Conservation (phyloP, 2,113 vertebrate species). For the Syrmaticus mikado region DNA sequence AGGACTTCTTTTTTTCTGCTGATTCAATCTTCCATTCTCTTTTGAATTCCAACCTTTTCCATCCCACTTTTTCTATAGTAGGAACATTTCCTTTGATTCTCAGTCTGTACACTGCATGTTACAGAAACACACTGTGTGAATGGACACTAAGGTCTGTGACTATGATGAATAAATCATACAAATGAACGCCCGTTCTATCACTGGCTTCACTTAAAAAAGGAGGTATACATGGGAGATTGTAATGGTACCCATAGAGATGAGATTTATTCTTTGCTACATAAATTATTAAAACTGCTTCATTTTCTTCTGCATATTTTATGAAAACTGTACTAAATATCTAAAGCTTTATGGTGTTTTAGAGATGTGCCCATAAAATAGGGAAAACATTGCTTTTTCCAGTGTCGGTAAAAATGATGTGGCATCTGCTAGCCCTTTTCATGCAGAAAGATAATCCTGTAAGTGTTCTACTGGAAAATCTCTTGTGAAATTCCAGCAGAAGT, state of each 20-base stretch:
- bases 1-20: neutral
- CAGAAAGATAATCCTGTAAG: neutral
- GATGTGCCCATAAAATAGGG: neutral
- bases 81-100: neutral
- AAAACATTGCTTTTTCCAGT: neutral
- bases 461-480: neutral
- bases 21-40: neutral
- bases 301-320: neutral
- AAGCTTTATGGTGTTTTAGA: neutral
- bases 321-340: neutral
- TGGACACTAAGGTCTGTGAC: neutral
- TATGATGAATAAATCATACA: neutral
- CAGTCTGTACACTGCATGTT: neutral
- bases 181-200: neutral
- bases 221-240: neutral
- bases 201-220: neutral
- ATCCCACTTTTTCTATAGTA: neutral
- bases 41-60: neutral
- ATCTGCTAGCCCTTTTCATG: neutral
- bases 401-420: neutral
- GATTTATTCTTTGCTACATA: neutral
- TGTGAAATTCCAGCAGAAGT: neutral
- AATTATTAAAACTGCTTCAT: neutral
- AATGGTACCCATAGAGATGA: neutral
- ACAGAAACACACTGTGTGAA: neutral